Evolutionary conservation across 2,888 invertebrate genomes (phyloP).

Genomic region (Perithous albicinctus): DNA sequence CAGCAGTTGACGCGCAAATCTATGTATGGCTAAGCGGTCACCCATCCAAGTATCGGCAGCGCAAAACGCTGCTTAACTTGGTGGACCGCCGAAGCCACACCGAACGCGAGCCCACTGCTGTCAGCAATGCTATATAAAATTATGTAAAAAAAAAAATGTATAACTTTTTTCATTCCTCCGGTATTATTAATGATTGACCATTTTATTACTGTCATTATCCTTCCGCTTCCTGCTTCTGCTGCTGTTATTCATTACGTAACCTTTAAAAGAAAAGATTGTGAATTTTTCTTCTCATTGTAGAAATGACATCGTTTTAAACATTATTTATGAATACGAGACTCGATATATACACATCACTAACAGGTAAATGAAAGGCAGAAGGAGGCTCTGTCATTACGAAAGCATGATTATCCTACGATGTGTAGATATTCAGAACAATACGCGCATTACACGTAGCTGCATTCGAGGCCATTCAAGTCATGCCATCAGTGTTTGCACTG

Average conservation of each 20-base stretch:
- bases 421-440: background rate
- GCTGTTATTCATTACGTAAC: background rate
- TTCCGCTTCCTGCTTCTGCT: too few species aligned
- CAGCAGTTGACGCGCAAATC: too few species aligned
- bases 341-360: background rate
- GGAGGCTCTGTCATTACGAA: slow-evolving; percentile 1
- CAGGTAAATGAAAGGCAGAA: background rate
- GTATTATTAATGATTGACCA: too few species aligned
- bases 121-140: too few species aligned
- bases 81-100: too few species aligned
- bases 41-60: too few species aligned
- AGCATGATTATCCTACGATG: background rate
- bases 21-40: too few species aligned
- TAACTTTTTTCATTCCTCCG: too few species aligned
- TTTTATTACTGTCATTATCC: too few species aligned
- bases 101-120: too few species aligned
- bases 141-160: too few species aligned
- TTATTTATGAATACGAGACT: background rate
- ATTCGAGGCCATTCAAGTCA: slow-evolving; percentile 7
- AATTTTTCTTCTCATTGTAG: background rate
- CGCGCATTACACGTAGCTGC: slow-evolving; percentile 12
- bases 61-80: too few species aligned
- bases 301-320: background rate
- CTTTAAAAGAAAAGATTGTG: background rate
- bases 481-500: slow-evolving; percentile 15